Evolutionary conservation across 2,797 vertebrate genomes (phyloP).

Genomic region (Cygnus olor): DNA sequence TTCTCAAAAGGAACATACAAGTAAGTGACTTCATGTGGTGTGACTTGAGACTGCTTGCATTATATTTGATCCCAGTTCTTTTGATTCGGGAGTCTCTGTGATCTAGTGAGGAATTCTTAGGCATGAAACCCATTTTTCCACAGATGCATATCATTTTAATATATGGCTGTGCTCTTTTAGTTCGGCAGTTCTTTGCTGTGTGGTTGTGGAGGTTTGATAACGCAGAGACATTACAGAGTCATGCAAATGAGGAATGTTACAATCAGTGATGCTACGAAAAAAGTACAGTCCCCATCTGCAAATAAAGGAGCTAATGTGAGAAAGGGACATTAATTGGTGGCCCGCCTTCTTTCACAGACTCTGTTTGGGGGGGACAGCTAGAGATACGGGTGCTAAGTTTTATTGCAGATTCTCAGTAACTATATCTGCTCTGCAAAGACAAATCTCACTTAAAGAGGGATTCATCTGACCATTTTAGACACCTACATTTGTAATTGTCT

Average conservation of each 20-base stretch:
- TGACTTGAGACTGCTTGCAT: fast-evolving
- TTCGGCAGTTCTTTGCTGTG: neutral
- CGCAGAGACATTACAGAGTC: no score
- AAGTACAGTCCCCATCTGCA: neutral
- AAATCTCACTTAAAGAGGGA: neutral
- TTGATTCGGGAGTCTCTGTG: fast-evolving
- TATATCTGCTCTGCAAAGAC: neutral
- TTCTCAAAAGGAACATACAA: slow-evolving; percentile 94
- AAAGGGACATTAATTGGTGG: fast-evolving
- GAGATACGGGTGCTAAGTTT: neutral
- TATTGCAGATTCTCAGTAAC: neutral
- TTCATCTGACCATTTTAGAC: neutral
- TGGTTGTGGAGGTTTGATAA: fast-evolving
- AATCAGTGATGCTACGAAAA: neutral
- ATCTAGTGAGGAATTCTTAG: neutral
- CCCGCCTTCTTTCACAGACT: neutral
- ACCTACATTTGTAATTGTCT: neutral
- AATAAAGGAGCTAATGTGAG: neutral
- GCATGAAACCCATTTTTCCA: neutral
- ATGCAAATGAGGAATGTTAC: fast-evolving
- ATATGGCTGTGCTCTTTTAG: neutral
- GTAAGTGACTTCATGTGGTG: slow-evolving; percentile 36
- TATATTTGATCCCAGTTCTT: neutral
- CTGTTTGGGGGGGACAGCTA: neutral
- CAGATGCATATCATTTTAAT: fast-evolving